These are phyloP conservation scores for Apantesis nais DNA, from an alignment of 2,888 invertebrate species.

Conservation along the genomic window DNA sequence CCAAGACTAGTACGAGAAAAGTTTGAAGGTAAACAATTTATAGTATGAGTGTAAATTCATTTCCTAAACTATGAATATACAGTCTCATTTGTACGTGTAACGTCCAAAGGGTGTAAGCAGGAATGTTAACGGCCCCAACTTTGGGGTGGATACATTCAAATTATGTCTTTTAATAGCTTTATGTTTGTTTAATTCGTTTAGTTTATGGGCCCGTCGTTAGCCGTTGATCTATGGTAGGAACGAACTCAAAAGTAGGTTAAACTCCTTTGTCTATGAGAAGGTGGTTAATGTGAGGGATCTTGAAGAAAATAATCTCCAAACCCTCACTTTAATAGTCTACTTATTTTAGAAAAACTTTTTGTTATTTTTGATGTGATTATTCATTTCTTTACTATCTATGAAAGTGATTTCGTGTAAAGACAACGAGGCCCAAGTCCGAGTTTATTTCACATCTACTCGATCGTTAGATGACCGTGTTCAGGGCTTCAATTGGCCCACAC, in stretches of 20 bases:
- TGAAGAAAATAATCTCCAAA: not conserved
- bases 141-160: constrained; percentile 33
- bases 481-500: no score
- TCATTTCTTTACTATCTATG: no score
- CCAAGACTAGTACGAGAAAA: no score
- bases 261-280: not conserved
- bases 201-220: constrained; percentile 37
- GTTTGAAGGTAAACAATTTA: not conserved
- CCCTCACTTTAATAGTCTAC: not conserved
- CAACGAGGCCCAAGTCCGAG: no score
- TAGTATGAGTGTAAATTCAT: constrained; percentile 6
- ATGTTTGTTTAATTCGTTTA: constrained; percentile 46
- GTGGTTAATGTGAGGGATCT: not conserved
- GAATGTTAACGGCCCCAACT: constrained; percentile 52
- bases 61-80: constrained; percentile 39
- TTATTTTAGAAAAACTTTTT: no score
- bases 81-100: constrained; percentile 49
- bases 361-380: no score
- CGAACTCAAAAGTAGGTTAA: not conserved
- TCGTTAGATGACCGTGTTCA: no score
- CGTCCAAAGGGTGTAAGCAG: constrained; percentile 53
- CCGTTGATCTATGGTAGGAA: constrained; percentile 16
- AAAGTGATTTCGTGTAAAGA: no score
- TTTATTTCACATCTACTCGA: no score
- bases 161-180: constrained; percentile 52